Conservation (phyloP, 2,797 vertebrate species). For the Rallus crepitans region DNA sequence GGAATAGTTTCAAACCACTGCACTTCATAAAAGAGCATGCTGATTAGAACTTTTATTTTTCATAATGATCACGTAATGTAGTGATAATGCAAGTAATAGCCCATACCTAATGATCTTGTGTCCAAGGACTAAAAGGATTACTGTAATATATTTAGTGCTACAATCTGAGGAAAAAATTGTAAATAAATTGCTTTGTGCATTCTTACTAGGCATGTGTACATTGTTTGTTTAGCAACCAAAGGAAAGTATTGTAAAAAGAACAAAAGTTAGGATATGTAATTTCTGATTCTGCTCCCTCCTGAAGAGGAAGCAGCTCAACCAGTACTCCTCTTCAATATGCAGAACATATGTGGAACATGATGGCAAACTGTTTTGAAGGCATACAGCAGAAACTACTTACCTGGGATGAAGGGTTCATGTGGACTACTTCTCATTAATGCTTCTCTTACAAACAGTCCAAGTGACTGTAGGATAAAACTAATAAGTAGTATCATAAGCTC, state of each 20-base stretch:
- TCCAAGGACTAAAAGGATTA: conserved; percentile 74
- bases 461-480: neutral
- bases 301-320: neutral
- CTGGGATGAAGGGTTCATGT: neutral
- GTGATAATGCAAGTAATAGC: conserved; percentile 78
- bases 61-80: conserved; percentile 76
- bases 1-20: conserved; percentile 44
- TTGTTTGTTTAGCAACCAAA: neutral
- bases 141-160: conserved; percentile 65
- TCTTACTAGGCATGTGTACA: conserved; percentile 40
- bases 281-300: neutral
- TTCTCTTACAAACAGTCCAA: neutral
- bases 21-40: conserved; percentile 73
- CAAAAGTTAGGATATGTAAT: neutral
- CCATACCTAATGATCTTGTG: conserved; percentile 77
- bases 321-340: neutral
- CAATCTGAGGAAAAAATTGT: conserved; percentile 61
- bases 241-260: neutral
- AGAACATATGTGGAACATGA: neutral
- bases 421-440: neutral
- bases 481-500: neutral
- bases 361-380: neutral
- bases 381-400: neutral
- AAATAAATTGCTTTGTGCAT: conserved; percentile 41
- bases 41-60: conserved; percentile 79